Evolutionary conservation across 2,797 vertebrate genomes (phyloP).

Genomic region (Phalloptychus januarius): DNA sequence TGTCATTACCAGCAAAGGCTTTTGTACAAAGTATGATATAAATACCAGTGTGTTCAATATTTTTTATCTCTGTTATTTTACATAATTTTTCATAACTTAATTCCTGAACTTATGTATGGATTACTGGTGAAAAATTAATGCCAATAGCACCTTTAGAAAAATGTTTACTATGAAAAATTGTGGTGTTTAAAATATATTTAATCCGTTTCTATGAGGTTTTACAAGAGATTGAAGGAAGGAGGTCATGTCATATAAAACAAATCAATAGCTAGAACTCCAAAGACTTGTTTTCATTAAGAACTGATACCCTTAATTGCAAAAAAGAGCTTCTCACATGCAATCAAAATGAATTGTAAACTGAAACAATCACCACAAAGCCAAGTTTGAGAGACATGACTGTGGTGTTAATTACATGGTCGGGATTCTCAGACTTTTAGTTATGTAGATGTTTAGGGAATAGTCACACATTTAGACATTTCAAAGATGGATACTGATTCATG

Average conservation of each 20-base stretch:
- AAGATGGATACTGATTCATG: constrained; percentile 4
- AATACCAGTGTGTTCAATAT: too few relatives aligned
- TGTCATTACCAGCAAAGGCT: too few relatives aligned
- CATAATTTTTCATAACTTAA: too few relatives aligned
- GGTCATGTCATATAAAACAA: background rate
- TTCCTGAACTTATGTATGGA: too few relatives aligned
- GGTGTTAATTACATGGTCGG: constrained; percentile 58
- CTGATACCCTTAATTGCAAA: background rate
- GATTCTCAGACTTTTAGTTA: constrained; percentile 55
- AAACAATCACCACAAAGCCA: background rate
- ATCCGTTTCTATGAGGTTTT: background rate
- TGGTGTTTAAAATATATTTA: too few relatives aligned
- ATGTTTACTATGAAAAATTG: too few relatives aligned
- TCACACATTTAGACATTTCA: constrained; percentile 1
- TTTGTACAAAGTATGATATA: too few relatives aligned
- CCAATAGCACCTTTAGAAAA: too few relatives aligned
- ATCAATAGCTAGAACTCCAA: background rate
- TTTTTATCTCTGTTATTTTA: too few relatives aligned
- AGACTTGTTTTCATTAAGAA: background rate
- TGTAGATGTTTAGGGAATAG: constrained; percentile 22
- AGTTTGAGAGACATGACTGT: constrained; percentile 40
- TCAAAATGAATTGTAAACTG: background rate
- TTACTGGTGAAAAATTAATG: too few relatives aligned
- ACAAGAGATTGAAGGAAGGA: background rate
- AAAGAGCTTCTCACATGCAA: background rate